phyloP scores from a whole-genome alignment of 1,140 invertebrate species.

The Pseudomyrmex sp. region DNA sequence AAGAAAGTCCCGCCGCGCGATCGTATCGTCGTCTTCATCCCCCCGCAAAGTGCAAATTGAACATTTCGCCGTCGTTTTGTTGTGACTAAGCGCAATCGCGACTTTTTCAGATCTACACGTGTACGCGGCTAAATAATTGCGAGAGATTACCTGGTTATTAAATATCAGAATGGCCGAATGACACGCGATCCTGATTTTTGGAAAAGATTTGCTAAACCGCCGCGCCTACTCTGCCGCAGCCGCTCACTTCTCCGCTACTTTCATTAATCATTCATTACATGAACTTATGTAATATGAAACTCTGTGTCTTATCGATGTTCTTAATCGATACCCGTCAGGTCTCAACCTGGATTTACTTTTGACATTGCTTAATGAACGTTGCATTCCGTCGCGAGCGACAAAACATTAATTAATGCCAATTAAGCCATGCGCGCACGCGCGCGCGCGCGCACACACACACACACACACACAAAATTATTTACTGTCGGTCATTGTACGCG shows the following conservation, averaged over 20 bases:
- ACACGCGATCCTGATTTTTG: conserved; percentile 54
- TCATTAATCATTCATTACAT: conserved; percentile 56
- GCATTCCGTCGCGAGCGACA: conserved; percentile 54
- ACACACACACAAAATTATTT: not conserved
- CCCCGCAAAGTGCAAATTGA: not conserved
- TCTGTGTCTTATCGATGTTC: conserved; percentile 53
- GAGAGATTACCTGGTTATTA: conserved; percentile 45
- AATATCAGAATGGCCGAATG: conserved; percentile 36
- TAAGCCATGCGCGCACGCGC: conserved; percentile 18
- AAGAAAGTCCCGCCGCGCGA: not conserved
- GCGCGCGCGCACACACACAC: too few relatives aligned
- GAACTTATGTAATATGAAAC: conserved; percentile 61
- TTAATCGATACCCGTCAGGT: conserved; percentile 58
- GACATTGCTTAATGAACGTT: conserved; percentile 57
- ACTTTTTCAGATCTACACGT: conserved; percentile 2
- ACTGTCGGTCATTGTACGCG: conserved; percentile 28
- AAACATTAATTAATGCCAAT: conserved; percentile 64
- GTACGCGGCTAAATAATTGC: conserved; percentile 34
- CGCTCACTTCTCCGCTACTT: not conserved
- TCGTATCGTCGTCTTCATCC: not conserved
- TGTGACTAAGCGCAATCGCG: not conserved
- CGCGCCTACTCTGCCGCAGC: conserved; percentile 1
- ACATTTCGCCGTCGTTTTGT: not conserved
- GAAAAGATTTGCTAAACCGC: conserved; percentile 40
- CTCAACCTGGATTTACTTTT: conserved; percentile 56